phyloP scores from a whole-genome alignment of 2,113 vertebrate genomes.

The Anguilla japonica region DNA sequence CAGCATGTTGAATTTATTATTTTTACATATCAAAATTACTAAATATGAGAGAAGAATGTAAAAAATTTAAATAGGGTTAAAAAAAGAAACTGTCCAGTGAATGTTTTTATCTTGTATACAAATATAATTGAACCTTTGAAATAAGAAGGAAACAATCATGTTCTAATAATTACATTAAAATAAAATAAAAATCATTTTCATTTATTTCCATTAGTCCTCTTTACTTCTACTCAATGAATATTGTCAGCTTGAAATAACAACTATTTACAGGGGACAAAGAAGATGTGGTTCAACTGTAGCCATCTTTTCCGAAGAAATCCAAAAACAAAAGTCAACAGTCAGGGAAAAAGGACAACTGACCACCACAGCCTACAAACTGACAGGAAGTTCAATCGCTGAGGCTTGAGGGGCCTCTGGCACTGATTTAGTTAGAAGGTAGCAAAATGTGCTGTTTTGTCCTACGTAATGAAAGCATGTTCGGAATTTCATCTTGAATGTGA shows the following conservation, averaged over 20 bases:
- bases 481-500: background rate
- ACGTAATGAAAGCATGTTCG: background rate
- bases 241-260: background rate
- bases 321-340: background rate
- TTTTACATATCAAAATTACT: no score
- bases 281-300: background rate
- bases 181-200: background rate
- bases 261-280: background rate
- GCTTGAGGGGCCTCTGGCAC: background rate
- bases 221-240: background rate
- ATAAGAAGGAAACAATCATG: background rate
- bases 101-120: background rate
- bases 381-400: slow-evolving; percentile 6
- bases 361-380: background rate
- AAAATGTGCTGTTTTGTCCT: slow-evolving; percentile 4
- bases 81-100: no score
- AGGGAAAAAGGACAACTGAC: background rate
- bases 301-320: background rate
- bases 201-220: background rate
- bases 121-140: background rate
- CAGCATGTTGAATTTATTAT: no score
- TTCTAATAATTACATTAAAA: no score
- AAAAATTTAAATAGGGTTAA: no score
- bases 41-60: no score
- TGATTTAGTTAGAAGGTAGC: background rate